Conservation (phyloP, 35 echinoderm and acorn worm genomes). For the Acanthaster planci region DNA sequence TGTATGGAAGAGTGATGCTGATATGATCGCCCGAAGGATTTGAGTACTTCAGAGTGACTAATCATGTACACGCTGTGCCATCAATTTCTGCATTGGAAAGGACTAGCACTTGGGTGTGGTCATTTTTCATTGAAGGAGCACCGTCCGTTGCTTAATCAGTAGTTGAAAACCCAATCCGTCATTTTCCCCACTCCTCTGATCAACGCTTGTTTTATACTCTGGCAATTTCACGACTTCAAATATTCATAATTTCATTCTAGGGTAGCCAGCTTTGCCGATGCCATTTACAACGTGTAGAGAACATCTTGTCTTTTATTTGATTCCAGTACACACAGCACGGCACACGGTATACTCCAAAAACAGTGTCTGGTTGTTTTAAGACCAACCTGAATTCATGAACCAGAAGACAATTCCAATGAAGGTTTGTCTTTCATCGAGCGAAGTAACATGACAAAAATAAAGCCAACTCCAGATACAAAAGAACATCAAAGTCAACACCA, state of each 20-base stretch:
- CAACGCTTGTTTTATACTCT: not conserved
- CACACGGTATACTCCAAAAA: no score
- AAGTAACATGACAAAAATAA: no score
- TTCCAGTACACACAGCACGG: no score
- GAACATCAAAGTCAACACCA: no score
- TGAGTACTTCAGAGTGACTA: not conserved
- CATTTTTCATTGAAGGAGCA: not conserved
- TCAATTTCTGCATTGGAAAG: not conserved
- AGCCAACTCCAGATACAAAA: no score
- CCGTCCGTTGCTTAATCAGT: not conserved
- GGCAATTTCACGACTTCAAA: not conserved
- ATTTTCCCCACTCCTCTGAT: not conserved
- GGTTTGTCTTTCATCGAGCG: no score
- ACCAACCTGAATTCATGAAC: no score
- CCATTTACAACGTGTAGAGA: no score
- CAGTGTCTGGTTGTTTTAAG: no score
- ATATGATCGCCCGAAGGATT: not conserved
- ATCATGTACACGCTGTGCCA: constrained; percentile 7
- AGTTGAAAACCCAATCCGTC: not conserved
- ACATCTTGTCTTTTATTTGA: no score
- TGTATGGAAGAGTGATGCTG: not conserved
- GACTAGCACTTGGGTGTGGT: not conserved
- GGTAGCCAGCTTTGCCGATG: no score
- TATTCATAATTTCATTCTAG: not conserved
- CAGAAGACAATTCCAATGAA: no score